Base-by-base conservation (phyloP, 2,113 vertebrate species). In the Siniperca chuatsi region DNA sequence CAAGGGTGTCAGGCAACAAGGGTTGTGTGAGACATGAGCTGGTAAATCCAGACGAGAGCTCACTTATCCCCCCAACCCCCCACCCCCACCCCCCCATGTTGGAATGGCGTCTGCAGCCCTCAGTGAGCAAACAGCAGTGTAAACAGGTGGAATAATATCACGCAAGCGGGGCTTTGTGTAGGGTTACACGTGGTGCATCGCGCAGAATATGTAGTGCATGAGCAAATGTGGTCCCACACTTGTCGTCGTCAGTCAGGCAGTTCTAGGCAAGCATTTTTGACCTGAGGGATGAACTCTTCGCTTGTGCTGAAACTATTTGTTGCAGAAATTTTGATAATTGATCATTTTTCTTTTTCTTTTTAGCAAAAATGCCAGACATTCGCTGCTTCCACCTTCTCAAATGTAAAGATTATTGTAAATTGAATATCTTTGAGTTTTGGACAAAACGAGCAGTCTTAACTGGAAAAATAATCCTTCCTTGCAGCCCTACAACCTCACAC, bases 121-220 rank as follows among this genome's bases (percentile, higher is more conserved):
- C 46, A 2, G 81, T 77, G 21, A 70, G 79, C 80, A 46, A 79
- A 67, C 78, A 13, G 54, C 73, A 81, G 85, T 23, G 79, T 75
- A 40, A 87, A 89, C 92, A 85, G 90, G 91, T 93, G 89, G 77
- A 90, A 77, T 79, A 78, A 88, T 73, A 29, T 84, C 81, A 54
- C 60, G 58, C 68, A 46, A 72, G 64, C 8, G 2, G 44, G 58
- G 33, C 76, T 90, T 82, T 85, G 76, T 90, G 40, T 66, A 13
- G 57, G 7, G 23, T 76, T 33, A 37, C 75, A 74, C 44, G 23
- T 25, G 29, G 13, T 18, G 25, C 5, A 15, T n/a, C 12, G 15
- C 52, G 60, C 25, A 57, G 37, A 50, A 35, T 58, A 20, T 77
- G 13, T 2, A 0, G 18, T 13, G 42, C n/a, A 7, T 5, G 23